Base-by-base conservation (phyloP, 2,888 invertebrate species). In the Acanthosepion lycidas region DNA sequence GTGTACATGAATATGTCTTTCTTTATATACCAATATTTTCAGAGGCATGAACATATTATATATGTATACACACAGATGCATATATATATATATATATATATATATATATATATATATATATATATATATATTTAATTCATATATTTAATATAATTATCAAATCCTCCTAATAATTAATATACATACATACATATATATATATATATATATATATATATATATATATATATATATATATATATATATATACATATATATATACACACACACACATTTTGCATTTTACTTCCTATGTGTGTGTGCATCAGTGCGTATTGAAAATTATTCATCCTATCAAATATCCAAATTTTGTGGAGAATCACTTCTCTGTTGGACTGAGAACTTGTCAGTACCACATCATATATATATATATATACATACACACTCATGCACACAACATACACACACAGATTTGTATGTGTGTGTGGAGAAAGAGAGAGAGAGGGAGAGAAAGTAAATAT, bases 71-170 rank as follows among this genome's bases (percentile, higher is more conserved):
- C 9, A n/a, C 9, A 78, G 9, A 78, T n/a, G 28, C 8, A 78
- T 78, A n/a, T 78, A 78, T n/a, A 78, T n/a, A 78, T 78, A n/a
- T 78, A n/a, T n/a, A 78, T 78, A n/a, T 78, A 78, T 78, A n/a
- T 78, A 78, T 78, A 78, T 78, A 28, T 78, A 78, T 78, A 78
- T 78, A 78, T 78, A 78, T 78, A n/a, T 78, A 78, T 51, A 51
- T 51, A 51, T 51, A 51, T 51, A 6, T 51, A 0, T 51, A 51
- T 1, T 9, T 51, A 51, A 33, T 33, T 33, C 1, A 33, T 33
- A 33, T 33, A 33, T 33, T 33, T 33, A 33, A 33, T 33, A 33
- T 33, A 33, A 33, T 33, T 33, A 33, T 33, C 33, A 33, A 33
- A 33, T 33, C 33, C 33, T 33, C 33, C 6, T n/a, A n/a, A n/a